Conservation (phyloP, 2,888 invertebrate genomes). For the Lomographa bimaculata region DNA sequence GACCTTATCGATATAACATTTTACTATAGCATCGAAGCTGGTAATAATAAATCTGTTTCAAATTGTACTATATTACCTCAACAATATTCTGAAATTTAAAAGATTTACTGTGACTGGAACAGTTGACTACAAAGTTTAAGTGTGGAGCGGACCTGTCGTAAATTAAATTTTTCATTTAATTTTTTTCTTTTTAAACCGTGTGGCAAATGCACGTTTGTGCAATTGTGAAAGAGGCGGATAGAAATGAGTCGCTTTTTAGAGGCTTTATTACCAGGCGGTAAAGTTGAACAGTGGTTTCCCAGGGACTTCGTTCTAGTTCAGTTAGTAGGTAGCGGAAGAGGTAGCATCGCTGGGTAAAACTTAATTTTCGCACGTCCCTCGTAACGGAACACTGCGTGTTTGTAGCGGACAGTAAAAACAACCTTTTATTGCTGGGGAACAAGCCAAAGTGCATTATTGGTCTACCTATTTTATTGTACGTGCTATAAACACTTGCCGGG, state of each 20-base stretch:
- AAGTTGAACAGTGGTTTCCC: constrained; percentile 23
- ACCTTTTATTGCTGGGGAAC: constrained; percentile 46
- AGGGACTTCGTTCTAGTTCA: constrained; percentile 5
- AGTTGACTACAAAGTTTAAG: constrained; percentile 26
- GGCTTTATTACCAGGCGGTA: constrained; percentile 26
- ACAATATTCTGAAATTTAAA: constrained; percentile 1
- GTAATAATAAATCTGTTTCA: no score
- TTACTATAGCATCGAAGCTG: no score
- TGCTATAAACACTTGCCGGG: constrained; percentile 25
- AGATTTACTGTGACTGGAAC: constrained; percentile 17
- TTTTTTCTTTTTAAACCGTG: constrained; percentile 42
- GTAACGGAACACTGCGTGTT: constrained; percentile 51
- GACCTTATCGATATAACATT: no score
- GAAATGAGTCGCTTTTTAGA: constrained; percentile 13
- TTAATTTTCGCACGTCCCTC: constrained; percentile 51
- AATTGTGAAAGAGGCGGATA: constrained; percentile 10
- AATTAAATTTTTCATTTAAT: constrained; percentile 50
- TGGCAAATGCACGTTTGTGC: constrained; percentile 31
- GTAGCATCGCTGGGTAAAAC: constrained; percentile 45
- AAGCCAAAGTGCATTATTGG: constrained; percentile 42
- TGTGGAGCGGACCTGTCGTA: constrained; percentile 33
- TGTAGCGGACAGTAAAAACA: constrained; percentile 53
- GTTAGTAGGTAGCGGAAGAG: constrained; percentile 22
- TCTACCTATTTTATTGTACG: constrained; percentile 35
- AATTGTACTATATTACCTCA: not conserved